phyloP scores from a whole-genome alignment of 2,113 vertebrate species.

The Epinephelus cyanopodus region DNA sequence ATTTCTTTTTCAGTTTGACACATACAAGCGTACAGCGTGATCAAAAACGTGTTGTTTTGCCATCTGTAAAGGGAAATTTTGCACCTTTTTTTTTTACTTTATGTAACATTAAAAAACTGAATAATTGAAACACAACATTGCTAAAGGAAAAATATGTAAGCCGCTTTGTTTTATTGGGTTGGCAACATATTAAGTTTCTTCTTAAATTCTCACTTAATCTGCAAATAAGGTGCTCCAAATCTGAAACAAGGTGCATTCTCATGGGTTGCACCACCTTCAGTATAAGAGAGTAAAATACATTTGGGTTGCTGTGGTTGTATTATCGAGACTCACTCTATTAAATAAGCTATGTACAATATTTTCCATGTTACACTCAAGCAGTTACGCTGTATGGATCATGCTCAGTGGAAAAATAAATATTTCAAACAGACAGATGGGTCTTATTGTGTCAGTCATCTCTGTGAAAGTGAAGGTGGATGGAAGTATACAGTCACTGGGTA shows the following conservation, averaged over 20 bases:
- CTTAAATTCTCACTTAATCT: background rate
- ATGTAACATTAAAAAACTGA: background rate
- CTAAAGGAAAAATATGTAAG: background rate
- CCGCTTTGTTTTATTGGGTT: background rate
- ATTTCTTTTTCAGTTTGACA: background rate
- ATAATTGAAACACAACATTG: background rate
- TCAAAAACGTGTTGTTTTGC: background rate
- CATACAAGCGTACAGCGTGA: background rate
- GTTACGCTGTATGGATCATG: conserved; percentile 4
- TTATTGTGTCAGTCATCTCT: background rate
- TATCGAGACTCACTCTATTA: background rate
- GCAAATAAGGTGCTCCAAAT: background rate
- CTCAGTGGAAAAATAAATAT: conserved; percentile 17
- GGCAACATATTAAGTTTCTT: background rate
- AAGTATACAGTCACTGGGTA: too few relatives aligned
- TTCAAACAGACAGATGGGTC: background rate
- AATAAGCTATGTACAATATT: conserved; percentile 2
- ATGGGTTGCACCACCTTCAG: background rate
- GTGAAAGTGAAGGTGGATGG: too few relatives aligned
- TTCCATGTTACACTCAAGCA: conserved; percentile 28
- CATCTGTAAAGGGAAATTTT: background rate
- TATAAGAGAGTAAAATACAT: background rate
- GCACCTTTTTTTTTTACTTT: background rate
- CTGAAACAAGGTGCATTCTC: background rate
- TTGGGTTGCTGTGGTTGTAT: conserved; percentile 14